Conservation (phyloP, 2,797 vertebrate species). For the Sebastes dallii region DNA sequence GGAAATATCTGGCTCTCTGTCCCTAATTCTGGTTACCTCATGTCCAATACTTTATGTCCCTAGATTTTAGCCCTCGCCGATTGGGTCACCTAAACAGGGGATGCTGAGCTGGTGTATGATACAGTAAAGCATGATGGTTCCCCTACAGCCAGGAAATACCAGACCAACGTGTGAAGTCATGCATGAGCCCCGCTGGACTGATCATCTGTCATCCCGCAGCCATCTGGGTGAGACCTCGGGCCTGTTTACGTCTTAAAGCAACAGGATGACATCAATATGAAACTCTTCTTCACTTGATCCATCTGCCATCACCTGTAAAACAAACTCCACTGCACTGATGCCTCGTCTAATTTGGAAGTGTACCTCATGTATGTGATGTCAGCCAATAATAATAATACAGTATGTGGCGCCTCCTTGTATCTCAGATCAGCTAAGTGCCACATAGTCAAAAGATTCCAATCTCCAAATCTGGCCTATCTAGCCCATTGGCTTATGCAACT, state of each 20-base stretch:
- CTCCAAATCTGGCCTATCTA: conserved; percentile 68
- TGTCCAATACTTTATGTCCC: too few species aligned
- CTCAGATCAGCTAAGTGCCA: conserved; percentile 65
- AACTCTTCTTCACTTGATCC: conserved; percentile 54
- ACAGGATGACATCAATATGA: conserved; percentile 69
- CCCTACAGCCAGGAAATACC: conserved; percentile 44
- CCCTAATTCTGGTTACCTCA: too few species aligned
- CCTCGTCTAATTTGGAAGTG: background rate
- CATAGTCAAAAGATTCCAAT: conserved; percentile 71
- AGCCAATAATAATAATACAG: conserved; percentile 9
- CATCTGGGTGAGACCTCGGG: conserved; percentile 74
- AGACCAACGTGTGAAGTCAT: conserved; percentile 65
- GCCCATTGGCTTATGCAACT: conserved; percentile 76
- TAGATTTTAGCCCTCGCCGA: too few species aligned
- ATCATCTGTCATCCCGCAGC: conserved; percentile 77
- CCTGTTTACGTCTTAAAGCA: conserved; percentile 77
- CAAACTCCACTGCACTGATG: background rate
- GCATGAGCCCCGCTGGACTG: conserved; percentile 74
- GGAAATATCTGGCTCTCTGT: too few species aligned
- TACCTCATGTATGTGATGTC: background rate
- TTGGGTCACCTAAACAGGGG: too few species aligned
- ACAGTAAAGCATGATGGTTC: background rate
- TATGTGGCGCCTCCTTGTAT: conserved; percentile 15
- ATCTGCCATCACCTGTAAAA: conserved; percentile 42
- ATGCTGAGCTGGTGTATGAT: background rate